Evolutionary conservation across 1,140 invertebrate genomes (phyloP).

Genomic region (Bombyx mori): ASM3026992v2 NC_085110.1:9285001-9285500

Average conservation of each 20-base stretch:
- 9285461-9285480: neutral
- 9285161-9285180: too few species aligned
- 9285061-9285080: conserved; percentile 13
- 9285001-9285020: neutral
- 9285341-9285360: conserved; percentile 15
- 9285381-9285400: neutral
- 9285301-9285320: conserved; percentile 33
- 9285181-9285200: neutral
- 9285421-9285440: neutral
- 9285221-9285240: too few species aligned
- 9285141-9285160: too few species aligned
- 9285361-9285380: conserved; percentile 3
- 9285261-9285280: conserved; percentile 35
- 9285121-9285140: neutral
- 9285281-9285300: conserved; percentile 41
- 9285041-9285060: conserved; percentile 14
- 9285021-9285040: conserved; percentile 2
- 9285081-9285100: conserved; percentile 24
- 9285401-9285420: neutral
- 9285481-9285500: too few species aligned
- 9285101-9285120: conserved; percentile 15
- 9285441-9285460: neutral
- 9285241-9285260: conserved; percentile 15
- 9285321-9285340: conserved; percentile 22
- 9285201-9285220: too few species aligned